Evolutionary conservation across 2,113 vertebrate species (phyloP), one percentile per base, ranked within the genome.

Genomic region (Coracopsis vasa): DNA sequence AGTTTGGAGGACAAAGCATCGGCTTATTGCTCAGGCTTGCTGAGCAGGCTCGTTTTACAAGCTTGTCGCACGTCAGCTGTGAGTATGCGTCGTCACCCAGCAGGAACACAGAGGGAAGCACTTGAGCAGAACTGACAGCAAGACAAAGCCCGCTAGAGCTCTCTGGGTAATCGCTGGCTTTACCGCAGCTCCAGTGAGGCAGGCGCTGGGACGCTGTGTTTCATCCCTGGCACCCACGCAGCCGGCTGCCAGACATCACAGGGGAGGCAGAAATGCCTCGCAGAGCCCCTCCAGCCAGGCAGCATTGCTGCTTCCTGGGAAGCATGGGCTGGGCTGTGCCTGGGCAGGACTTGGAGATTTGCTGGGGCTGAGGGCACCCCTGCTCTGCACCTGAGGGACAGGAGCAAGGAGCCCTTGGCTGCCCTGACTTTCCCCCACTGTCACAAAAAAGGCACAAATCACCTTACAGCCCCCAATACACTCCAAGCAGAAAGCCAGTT

Each of bases 301-400:
- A 1, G 2, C 0, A 2, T 3, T 19, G 33, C 77, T 0, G 12
- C 31, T 23, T 13, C 42, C 37, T 2, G 8, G 51, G 19, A 2
- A 35, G 42, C 5, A 0, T 42, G 16, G 25, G 41, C 6, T 1
- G 37, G 48, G 23, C 62, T 18, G 15, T 51, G 41, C 23, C 33
- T 3, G 17, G n/a, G 33, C 31, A 51, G 33, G 44, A 44, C 2
- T 6, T 0, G 0, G 48, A 60, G 39, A 8, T 73, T 14, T 10
- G 31, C 23, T 28, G 25, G 7, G 16, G 17, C 7, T 50, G 23
- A 17, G 56, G 21, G 25, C 19, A 28, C 15, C 58, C 5, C 50
- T 53, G 11, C 24, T 71, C 29, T 67, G 45, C 64, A 19, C 29
- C 23, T 8, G 29, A 23, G 15, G 42, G 28, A 8, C 0, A 10